Percentiles rank a stretch among this genome's conserved stretches.
phyloP scores from a whole-genome alignment of 2,113 vertebrate genomes.

The Podocnemis expansa region DNA sequence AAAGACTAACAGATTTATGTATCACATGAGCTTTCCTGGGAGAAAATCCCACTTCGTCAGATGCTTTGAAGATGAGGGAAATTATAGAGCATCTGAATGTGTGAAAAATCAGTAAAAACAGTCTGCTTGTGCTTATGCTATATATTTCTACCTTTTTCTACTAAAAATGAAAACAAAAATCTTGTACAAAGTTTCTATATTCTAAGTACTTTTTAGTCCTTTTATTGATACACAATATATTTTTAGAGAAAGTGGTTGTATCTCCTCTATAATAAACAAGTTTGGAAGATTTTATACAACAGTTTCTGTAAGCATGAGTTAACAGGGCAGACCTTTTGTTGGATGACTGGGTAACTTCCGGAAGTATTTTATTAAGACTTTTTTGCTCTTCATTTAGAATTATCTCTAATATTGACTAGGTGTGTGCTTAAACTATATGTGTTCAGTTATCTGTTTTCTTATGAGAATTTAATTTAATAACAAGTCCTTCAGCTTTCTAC shows the following conservation, averaged over 20 bases:
- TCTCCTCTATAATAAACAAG: neutral
- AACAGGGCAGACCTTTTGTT: neutral
- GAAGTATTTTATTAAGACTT: neutral
- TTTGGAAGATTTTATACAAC: neutral
- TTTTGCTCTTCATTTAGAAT: neutral
- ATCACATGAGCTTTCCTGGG: no score
- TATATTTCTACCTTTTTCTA: neutral
- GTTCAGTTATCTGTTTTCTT: neutral
- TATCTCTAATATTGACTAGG: neutral
- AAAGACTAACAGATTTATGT: no score
- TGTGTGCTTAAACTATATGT: neutral
- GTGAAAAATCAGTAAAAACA: neutral
- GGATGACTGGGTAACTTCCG: neutral
- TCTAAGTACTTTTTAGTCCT: neutral
- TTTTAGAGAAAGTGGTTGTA: neutral
- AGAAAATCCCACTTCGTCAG: no score
- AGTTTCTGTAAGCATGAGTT: neutral
- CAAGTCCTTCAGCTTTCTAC: neutral
- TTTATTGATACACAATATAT: neutral
- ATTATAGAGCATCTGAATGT: neutral
- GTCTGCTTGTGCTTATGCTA: neutral
- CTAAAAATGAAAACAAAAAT: neutral
- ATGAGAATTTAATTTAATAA: neutral
- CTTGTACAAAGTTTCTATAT: neutral
- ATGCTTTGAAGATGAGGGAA: no score